phyloP scores from a whole-genome alignment of 2,113 vertebrate genomes.

The Tor tambroides region DNA sequence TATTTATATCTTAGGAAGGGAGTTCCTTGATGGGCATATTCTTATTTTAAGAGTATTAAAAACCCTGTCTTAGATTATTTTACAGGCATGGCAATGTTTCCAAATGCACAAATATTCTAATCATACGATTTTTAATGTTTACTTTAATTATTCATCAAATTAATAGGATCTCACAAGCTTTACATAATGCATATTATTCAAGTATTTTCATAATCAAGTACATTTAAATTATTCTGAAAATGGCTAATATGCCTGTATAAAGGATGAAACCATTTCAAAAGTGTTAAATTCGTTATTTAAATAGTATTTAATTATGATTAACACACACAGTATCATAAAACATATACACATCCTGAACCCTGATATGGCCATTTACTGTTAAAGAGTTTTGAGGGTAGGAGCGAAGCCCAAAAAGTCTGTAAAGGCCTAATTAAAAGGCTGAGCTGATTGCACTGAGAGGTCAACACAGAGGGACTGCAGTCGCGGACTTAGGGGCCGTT shows the following conservation, averaged over 20 bases:
- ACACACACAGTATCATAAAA: neutral
- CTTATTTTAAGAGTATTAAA: neutral
- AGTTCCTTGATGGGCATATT: too few species aligned
- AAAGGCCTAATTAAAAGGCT: slow-evolving; percentile 43
- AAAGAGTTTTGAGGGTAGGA: neutral
- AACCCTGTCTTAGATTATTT: neutral
- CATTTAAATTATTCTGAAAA: neutral
- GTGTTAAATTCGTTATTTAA: neutral
- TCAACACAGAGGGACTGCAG: neutral
- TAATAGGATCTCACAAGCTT: neutral
- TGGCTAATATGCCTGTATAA: neutral
- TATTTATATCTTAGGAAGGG: too few species aligned
- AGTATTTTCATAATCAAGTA: neutral
- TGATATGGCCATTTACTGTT: neutral
- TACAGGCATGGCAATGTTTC: neutral
- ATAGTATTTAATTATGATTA: neutral
- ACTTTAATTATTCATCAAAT: neutral
- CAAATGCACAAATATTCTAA: neutral
- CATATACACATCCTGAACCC: neutral
- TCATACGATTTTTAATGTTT: neutral
- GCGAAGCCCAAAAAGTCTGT: neutral
- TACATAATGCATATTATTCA: neutral
- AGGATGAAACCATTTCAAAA: neutral
- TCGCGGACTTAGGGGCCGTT: neutral
- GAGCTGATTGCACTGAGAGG: slow-evolving; percentile 21